phyloP scores from a whole-genome alignment of 2,797 vertebrate species.

The Myiotriccus ornatus region DNA sequence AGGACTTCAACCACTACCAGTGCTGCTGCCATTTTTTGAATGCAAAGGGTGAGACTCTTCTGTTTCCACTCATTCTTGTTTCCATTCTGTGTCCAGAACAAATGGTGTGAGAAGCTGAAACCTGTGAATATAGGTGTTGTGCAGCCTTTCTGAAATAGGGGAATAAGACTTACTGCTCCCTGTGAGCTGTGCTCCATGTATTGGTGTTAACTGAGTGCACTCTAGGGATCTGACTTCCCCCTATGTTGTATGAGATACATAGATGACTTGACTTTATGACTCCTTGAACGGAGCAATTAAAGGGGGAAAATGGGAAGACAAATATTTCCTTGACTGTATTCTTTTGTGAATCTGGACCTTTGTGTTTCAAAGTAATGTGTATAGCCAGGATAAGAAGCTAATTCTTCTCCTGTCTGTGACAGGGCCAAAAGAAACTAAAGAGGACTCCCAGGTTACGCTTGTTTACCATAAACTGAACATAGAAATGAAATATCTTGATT shows the following conservation, averaged over 20 bases:
- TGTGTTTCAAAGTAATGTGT: neutral
- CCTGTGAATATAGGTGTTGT: neutral
- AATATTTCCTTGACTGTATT: neutral
- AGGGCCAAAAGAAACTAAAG: neutral
- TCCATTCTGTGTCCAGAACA: neutral
- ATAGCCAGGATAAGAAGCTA: neutral
- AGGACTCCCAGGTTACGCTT: neutral
- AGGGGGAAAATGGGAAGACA: neutral
- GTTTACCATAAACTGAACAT: neutral
- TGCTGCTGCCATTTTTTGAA: neutral
- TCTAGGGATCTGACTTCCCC: neutral
- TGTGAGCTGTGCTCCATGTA: neutral
- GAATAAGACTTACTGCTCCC: neutral
- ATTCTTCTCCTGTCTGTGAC: neutral
- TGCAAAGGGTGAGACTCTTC: neutral
- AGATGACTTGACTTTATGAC: neutral
- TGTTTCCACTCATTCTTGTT: neutral
- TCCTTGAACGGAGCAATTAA: neutral
- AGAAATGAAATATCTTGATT: neutral
- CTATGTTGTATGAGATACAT: fast-evolving
- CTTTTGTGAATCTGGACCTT: neutral
- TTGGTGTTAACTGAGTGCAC: neutral
- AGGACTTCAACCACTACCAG: neutral
- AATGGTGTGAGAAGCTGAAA: neutral
- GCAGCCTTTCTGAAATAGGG: neutral